Evolutionary conservation across 1,140 invertebrate species (phyloP), one percentile per base, ranked within the genome.

Genomic region (Chrysomallon squamiferum): DNA sequence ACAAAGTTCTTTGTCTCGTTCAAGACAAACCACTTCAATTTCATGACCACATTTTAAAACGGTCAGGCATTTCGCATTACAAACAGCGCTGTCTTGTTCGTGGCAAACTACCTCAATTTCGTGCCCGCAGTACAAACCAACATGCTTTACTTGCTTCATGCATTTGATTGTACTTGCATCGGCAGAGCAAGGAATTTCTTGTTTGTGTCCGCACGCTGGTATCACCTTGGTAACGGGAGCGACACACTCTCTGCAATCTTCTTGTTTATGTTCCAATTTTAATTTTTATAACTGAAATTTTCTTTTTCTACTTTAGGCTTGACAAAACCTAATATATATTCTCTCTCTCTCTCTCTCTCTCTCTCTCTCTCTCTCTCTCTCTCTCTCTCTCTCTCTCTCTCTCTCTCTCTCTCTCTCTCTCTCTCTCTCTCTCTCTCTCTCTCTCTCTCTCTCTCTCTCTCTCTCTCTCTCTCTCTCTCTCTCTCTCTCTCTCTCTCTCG

Each of bases 231-330:
- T 54, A 62, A 33, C 22, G n/a, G 86, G 87, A 7, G 94, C 79
- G 84, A 94, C 95, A 5, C 93, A 62, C 11, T 62, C 33, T 5
- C 93, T 76, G 93, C 89, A 38, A 87, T 88, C n/a, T 87, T 87
- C 9, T 89, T 83, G 4, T n/a, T n/a, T n/a, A n/a, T n/a, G n/a
- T n/a, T n/a, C n/a, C n/a, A n/a, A n/a, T n/a, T n/a, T n/a, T n/a
- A n/a, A n/a, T n/a, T n/a, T n/a, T n/a, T n/a, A n/a, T n/a, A n/a
- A n/a, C n/a, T n/a, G n/a, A n/a, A n/a, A n/a, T n/a, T n/a, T n/a
- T n/a, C n/a, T n/a, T n/a, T n/a, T n/a, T n/a, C n/a, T n/a, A n/a
- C n/a, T n/a, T n/a, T n/a, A n/a, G n/a, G n/a, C n/a, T n/a, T n/a
- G n/a, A n/a, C n/a, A n/a, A n/a, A n/a, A n/a, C n/a, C n/a, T n/a